Conservation (phyloP, 1,140 invertebrate genomes). For the Drosophila saltans region DNA sequence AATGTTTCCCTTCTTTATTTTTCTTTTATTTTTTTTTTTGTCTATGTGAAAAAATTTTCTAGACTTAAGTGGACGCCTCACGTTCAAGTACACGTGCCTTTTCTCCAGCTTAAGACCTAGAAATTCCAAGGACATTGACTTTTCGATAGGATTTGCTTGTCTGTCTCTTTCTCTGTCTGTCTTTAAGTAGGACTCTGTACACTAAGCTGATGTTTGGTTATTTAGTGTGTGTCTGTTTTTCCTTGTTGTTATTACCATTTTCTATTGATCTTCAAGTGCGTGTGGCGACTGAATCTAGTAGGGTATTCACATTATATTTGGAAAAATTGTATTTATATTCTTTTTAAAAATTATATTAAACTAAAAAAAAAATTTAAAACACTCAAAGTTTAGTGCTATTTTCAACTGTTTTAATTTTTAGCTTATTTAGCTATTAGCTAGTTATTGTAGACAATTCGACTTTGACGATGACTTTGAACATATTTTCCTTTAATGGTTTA, state of each 20-base stretch:
- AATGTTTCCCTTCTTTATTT: conserved; percentile 40
- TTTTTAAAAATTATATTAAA: neutral
- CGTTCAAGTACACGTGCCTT: conserved; percentile 56
- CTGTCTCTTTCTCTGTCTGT: conserved; percentile 7
- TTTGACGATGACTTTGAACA: too few species aligned
- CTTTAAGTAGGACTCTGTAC: conserved; percentile 63
- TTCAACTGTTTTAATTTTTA: too few species aligned
- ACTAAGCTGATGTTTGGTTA: conserved; percentile 72
- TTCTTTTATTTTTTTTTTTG: conserved; percentile 30
- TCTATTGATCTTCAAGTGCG: conserved; percentile 3
- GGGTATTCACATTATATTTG: neutral
- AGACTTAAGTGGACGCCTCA: conserved; percentile 58
- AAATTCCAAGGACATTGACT: conserved; percentile 72
- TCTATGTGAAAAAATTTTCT: conserved; percentile 60
- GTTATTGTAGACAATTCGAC: too few species aligned
- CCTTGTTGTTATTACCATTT: neutral
- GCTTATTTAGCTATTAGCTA: too few species aligned
- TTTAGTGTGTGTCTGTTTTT: conserved; percentile 43
- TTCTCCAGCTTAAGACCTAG: conserved; percentile 26
- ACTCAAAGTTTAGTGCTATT: too few species aligned
- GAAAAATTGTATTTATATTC: neutral
- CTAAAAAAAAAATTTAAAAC: neutral
- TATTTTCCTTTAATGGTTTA: too few species aligned
- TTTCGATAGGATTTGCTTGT: conserved; percentile 52
- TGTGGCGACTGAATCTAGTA: neutral